These are phyloP conservation scores for Zaprionus gabonicus DNA, from an alignment of 1,140 invertebrate genomes.

Conservation along the genomic window DNA sequence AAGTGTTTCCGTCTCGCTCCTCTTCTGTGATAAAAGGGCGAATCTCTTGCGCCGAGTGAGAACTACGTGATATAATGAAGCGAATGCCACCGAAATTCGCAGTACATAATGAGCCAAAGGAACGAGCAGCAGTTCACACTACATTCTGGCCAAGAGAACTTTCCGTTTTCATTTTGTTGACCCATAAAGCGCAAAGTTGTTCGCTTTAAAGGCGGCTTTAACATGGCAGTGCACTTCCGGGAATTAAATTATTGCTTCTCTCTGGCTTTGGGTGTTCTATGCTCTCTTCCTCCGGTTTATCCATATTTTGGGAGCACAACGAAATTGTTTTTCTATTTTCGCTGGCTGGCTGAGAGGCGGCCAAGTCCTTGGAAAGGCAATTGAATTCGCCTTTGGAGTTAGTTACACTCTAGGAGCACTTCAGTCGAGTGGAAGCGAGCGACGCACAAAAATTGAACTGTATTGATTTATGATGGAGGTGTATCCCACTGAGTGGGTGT, in stretches of 20 bases:
- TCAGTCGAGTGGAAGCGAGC: conserved; percentile 53
- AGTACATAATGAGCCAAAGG: conserved; percentile 35
- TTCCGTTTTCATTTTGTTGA: conserved; percentile 17
- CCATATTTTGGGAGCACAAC: conserved; percentile 10
- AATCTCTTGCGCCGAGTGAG: conserved; percentile 30
- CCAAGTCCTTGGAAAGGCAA: conserved; percentile 55
- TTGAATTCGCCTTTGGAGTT: conserved; percentile 43
- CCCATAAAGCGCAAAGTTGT: conserved; percentile 10
- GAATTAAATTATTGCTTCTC: conserved; percentile 22
- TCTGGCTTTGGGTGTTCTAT: neutral
- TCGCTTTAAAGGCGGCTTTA: neutral
- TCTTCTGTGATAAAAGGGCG: neutral
- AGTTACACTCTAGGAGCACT: conserved; percentile 66
- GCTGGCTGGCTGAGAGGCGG: neutral
- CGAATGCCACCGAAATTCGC: conserved; percentile 14
- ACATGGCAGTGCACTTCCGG: neutral
- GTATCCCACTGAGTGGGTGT: conserved; percentile 1
- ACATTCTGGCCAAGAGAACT: neutral
- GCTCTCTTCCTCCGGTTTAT: neutral
- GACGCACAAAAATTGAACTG: conserved; percentile 69
- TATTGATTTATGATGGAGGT: conserved; percentile 74
- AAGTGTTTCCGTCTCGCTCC: conserved; percentile 53
- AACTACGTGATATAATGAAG: conserved; percentile 62
- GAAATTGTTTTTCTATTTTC: conserved; percentile 10
- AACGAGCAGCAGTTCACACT: conserved; percentile 17